Base-by-base conservation (phyloP, 2,113 vertebrate genomes). In the Xiphias gladius region DNA sequence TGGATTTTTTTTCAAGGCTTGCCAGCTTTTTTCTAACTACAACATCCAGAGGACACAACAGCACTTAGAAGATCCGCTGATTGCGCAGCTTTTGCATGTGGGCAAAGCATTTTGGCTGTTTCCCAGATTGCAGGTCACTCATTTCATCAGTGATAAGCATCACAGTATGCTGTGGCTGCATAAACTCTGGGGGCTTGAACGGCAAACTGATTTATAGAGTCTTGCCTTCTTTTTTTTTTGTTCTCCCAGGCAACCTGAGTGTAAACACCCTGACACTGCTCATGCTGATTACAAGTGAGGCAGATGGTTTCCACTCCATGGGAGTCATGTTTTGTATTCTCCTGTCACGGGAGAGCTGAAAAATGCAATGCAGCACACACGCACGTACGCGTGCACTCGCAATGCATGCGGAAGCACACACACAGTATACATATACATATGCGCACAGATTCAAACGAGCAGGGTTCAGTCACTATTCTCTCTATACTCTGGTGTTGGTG, bases 241-340 rank as follows among this genome's bases (percentile, higher is more conserved):
- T 32, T 22, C 63, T 81, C 81, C 74, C 86, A 68, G 87, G 75
- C 61, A 89, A 65, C 85, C 81, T 73, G 41, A 88, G 9, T 84
- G 86, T 95, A 95, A 95, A 95, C 93, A 94, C 73, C 85, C 86
- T 90, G 90, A 92, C 90, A 90, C 86, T 46, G 74, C 87, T 87
- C 85, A 86, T 46, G 68, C 79, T 90, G 89, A 94, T 90, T 92
- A 88, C 83, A 90, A 87, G 88, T 71, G 73, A 89, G 69, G 91
- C 91, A 92, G 90, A 94, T 93, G 90, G 84, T 80, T 93, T 89
- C 79, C 70, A 90, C 85, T 77, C 70, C 32, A n/a, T 81, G 74
- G 88, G 90, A 93, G 88, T 89, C 78, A 32, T 86, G 92, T 86
- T 94, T 84, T 88, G 84, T 85, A 94, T 95, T 94, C 93, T 86